Conservation (phyloP, 1,140 invertebrate genomes). For the Bombyx mandarina region DNA sequence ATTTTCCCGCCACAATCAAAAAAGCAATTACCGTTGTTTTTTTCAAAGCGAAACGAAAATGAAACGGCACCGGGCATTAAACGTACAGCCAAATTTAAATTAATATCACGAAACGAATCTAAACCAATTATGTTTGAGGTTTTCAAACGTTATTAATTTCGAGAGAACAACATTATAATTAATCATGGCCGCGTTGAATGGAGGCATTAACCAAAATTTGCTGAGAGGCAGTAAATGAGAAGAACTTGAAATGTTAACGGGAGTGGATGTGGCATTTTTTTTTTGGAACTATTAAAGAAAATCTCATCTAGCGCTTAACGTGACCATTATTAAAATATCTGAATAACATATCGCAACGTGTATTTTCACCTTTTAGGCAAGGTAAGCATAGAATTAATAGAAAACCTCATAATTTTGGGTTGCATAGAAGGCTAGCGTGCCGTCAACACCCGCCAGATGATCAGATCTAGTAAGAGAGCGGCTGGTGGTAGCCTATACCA, state of each 20-base stretch:
- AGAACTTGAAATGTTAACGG: not conserved
- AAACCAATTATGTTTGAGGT: constrained; percentile 1
- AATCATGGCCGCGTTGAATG: constrained; percentile 17
- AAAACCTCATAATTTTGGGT: too few relatives aligned
- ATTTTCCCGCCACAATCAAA: not conserved
- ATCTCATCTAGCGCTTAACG: too few relatives aligned
- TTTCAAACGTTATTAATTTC: constrained; percentile 20
- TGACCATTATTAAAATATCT: too few relatives aligned
- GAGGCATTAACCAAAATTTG: constrained; percentile 26
- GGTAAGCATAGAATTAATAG: too few relatives aligned
- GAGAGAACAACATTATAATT: constrained; percentile 27
- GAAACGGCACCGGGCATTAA: too few relatives aligned
- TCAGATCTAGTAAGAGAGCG: too few relatives aligned
- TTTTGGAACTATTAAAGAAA: not conserved
- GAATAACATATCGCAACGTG: too few relatives aligned
- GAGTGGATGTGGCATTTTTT: constrained; percentile 15
- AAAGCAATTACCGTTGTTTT: not conserved
- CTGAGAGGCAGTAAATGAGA: constrained; percentile 28
- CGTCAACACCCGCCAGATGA: too few relatives aligned
- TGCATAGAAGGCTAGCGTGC: too few relatives aligned
- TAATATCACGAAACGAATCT: constrained; percentile 1
- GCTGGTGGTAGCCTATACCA: too few relatives aligned
- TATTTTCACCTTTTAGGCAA: too few relatives aligned
- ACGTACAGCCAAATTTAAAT: constrained; percentile 3
- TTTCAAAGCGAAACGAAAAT: too few relatives aligned